These are phyloP conservation scores for Phoxinus dragarum DNA, from an alignment of 2,797 vertebrate genomes.

Conservation along the genomic window DNA sequence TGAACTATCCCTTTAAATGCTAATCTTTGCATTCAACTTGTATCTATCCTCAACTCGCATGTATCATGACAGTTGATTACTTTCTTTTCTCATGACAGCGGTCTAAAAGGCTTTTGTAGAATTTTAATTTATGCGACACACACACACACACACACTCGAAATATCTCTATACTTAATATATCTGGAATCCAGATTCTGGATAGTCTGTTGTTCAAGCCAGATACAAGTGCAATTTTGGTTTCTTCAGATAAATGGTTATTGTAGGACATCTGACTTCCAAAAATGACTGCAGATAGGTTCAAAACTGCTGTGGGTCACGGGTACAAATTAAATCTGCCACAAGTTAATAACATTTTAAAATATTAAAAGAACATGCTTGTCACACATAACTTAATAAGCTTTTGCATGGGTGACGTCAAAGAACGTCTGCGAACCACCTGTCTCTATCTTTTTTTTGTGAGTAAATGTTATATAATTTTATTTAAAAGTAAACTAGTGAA, in stretches of 20 bases:
- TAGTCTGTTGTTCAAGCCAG: background rate
- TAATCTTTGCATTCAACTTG: constrained; percentile 8
- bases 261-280: background rate
- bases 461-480: background rate
- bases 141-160: background rate
- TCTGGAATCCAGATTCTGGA: background rate
- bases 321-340: background rate
- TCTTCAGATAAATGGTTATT: background rate
- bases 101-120: background rate
- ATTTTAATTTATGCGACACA: background rate
- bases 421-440: background rate
- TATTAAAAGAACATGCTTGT: background rate
- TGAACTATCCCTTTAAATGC: too few species aligned
- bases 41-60: background rate
- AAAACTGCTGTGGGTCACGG: too few species aligned
- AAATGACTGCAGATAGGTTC: background rate
- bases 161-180: background rate
- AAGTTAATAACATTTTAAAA: background rate
- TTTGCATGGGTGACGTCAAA: background rate
- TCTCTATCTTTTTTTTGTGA: background rate
- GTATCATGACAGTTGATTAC: constrained; percentile 30
- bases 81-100: constrained; percentile 8
- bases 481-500: background rate
- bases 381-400: background rate
- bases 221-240: background rate